Conservation (phyloP, 2,888 invertebrate genomes). For the Microchrysa polita region DNA sequence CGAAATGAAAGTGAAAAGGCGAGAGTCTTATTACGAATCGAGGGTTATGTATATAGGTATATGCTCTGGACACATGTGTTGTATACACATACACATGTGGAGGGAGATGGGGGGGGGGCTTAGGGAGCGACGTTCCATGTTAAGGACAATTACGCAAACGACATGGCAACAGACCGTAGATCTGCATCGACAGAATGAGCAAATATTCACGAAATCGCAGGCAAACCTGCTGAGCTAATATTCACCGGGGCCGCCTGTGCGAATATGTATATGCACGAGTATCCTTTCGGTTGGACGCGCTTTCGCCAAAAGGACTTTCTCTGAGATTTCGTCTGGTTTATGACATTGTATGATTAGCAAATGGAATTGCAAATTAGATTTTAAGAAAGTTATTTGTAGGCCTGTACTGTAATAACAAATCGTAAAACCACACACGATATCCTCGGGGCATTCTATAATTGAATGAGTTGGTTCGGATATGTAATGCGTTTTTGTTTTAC, state of each 20-base stretch:
- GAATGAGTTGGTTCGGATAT: slow-evolving; percentile 23
- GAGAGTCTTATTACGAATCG: slow-evolving; percentile 7
- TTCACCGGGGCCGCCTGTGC: not conserved
- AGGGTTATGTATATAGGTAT: not conserved
- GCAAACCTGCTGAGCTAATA: slow-evolving; percentile 21
- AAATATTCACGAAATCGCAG: slow-evolving; percentile 34
- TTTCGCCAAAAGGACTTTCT: slow-evolving; percentile 15
- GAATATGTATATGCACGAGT: no score
- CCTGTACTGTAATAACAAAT: slow-evolving; percentile 20
- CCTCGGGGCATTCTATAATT: slow-evolving; percentile 20
- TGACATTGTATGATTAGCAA: slow-evolving; percentile 42
- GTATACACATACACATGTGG: not conserved
- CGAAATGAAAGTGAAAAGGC: slow-evolving; percentile 13
- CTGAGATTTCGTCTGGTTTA: slow-evolving; percentile 31
- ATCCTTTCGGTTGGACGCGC: not conserved
- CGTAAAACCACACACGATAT: slow-evolving; percentile 9
- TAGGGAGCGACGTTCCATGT: slow-evolving; percentile 10
- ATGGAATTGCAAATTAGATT: slow-evolving; percentile 45
- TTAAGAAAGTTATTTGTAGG: slow-evolving; percentile 40
- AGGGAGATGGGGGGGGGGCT: not conserved
- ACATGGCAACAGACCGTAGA: no score
- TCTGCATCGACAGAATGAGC: not conserved
- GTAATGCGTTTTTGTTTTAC: slow-evolving; percentile 13
- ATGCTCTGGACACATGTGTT: not conserved
- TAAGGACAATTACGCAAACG: slow-evolving; percentile 22